Base-by-base conservation (phyloP, 2,888 invertebrate genomes). In the Loripinus fragilis region DNA sequence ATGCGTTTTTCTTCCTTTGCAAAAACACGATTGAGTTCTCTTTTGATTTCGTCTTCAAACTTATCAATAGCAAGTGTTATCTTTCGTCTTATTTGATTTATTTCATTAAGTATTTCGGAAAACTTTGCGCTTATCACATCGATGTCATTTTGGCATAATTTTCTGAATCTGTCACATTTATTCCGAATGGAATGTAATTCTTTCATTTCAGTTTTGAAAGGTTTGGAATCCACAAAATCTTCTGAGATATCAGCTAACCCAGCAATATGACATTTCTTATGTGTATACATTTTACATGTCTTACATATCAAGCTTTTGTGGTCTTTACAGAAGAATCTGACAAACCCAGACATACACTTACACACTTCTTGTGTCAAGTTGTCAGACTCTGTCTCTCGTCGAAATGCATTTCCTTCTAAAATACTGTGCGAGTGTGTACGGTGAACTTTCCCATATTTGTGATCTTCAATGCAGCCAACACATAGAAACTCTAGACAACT, bases 41-140 rank as follows among this genome's bases (percentile, higher is more conserved):
- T 60, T 33, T 60, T 60, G 17, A 60, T 60, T 12, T 60, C 60
- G 17, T 60, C 60, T 33, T 60, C 60, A 60, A 60, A 60, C 33
- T 20, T 60, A 60, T 60, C 60, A 3, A 60, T 60, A 2, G 28
- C 33, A 15, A 10, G 17, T 33, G 33, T 33, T 17, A 60, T 33
- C 33, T 60, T 60, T 60, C 60, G 30, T 33, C 33, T 60, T 10
- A 60, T 60, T 20, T 60, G n/a, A 2, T 60, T 60, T 30, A 60
- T 33, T 33, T 60, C 60, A 33, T 60, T 33, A 60, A 60, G 60
- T 20, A 60, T 60, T 8, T 30, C 33, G 1, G 60, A n/a, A 60
- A 60, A 60, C 20, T 30, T 60, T 17, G 60, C 33, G 33, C 60
- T 60, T 60, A 60, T 60, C 20, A 28, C 33, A 23, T 33, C 33